Evolutionary conservation across 2,797 vertebrate genomes (phyloP).

Genomic region (Xenentodon cancila): DNA sequence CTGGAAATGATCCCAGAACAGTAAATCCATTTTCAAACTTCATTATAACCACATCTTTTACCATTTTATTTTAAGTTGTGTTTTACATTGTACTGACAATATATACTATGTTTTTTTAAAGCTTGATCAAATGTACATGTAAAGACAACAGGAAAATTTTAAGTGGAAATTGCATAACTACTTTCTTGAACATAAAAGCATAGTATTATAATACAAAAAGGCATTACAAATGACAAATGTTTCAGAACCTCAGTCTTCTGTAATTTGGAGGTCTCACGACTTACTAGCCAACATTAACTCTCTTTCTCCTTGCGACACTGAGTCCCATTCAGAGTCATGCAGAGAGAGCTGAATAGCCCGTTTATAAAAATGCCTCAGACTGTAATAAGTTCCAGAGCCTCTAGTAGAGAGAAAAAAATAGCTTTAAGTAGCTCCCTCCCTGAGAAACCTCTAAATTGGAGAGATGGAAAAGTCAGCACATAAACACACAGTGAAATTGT

Average conservation of each 20-base stretch:
- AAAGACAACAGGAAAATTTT: not conserved
- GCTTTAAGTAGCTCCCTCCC: slow-evolving; percentile 71
- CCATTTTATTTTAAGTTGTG: not conserved
- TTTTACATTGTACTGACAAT: not conserved
- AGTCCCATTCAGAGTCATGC: slow-evolving; percentile 77
- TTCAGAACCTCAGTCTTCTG: slow-evolving; percentile 42
- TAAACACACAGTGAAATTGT: slow-evolving; percentile 63
- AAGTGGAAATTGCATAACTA: not conserved
- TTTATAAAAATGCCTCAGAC: slow-evolving; percentile 80
- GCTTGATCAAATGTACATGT: slow-evolving; percentile 1
- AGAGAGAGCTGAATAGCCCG: slow-evolving; percentile 78
- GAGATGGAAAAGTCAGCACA: slow-evolving; percentile 79
- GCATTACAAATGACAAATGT: slow-evolving; percentile 28
- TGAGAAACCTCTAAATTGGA: slow-evolving; percentile 72
- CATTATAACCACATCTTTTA: slow-evolving; percentile 8
- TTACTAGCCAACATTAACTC: slow-evolving; percentile 74
- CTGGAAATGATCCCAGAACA: slow-evolving; percentile 17
- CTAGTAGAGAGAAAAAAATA: slow-evolving; percentile 42
- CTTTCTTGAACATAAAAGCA: slow-evolving; percentile 19
- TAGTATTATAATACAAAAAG: slow-evolving; percentile 26
- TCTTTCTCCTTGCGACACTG: slow-evolving; percentile 76
- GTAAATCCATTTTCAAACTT: slow-evolving; percentile 13
- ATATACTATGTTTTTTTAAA: slow-evolving; percentile 1
- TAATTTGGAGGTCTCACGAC: slow-evolving; percentile 62
- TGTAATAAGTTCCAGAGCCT: slow-evolving; percentile 85